Base-by-base conservation (phyloP, 2,797 vertebrate genomes). In the Tolypeutes matacus region DNA sequence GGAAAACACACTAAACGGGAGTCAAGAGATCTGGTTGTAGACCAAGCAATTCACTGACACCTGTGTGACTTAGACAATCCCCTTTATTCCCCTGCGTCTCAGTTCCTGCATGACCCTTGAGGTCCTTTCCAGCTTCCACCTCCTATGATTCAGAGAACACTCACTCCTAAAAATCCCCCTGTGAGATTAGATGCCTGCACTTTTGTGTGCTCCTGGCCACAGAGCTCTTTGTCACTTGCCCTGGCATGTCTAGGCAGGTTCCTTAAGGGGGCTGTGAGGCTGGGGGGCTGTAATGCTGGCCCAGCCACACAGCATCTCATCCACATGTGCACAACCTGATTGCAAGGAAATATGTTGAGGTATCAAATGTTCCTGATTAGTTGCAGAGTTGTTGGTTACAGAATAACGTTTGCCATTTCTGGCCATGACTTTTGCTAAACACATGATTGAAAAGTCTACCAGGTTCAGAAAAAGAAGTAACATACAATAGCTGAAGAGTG, bases 371-470 rank as follows among this genome's bases (percentile, higher is more conserved):
- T 97, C 78, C 95, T 75, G 49, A 92, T 97, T 96, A 95, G 82
- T 75, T 94, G 76, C 86, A 65, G 39, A 29, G 82, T 85, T 96
- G 84, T 95, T 42, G 92, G 78, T 93, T 94, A 90, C 69, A 96
- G 86, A 96, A 95, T 53, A 87, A 97, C 69, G 91, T 51, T 81
- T 97, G 92, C 92, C 89, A 96, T 96, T 98, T 97, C 92, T n/a
- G 20, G 73, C 86, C 58, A 91, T 90, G 36, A 92, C 95, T 96
- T 97, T 91, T 94, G 77, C 95, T 98, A 91, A 95, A 95, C 93
- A 96, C 62, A 69, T 76, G 96, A 97, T 93, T 97, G 94, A 58
- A 10, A 14, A 85, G 62, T 96, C 95, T 83, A 91, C 60, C 29
- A 0, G 81, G 18, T 73, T 95, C 27, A 51, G 70, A 89, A 73